Conservation (phyloP, 2,797 vertebrate species). For the Aplochiton taeniatus region DNA sequence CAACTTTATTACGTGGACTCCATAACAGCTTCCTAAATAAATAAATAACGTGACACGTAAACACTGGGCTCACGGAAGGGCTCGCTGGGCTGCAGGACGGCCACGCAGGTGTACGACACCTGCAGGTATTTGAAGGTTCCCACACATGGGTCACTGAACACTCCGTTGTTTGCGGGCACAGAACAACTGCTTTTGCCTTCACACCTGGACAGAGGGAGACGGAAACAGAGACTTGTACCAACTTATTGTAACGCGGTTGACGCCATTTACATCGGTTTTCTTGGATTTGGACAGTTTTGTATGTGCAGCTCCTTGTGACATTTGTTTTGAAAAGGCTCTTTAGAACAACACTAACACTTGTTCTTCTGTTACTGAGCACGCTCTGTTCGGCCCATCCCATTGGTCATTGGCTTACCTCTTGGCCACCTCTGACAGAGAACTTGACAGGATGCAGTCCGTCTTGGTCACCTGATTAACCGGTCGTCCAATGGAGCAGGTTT, state of each 20-base stretch:
- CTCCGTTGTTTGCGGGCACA: slow-evolving; percentile 3
- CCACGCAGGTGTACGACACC: slow-evolving; percentile 7
- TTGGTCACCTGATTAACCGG: neutral
- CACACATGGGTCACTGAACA: slow-evolving; percentile 26
- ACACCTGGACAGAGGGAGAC: slow-evolving; percentile 16
- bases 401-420: slow-evolving; percentile 8
- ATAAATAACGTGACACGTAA: too few species aligned
- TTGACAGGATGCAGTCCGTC: slow-evolving; percentile 5
- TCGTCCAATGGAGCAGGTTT: slow-evolving; percentile 19
- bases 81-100: slow-evolving; percentile 1
- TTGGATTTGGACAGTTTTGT: too few species aligned
- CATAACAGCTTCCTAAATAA: too few species aligned
- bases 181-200: slow-evolving; percentile 8
- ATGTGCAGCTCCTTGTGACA: too few species aligned
- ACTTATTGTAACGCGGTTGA: too few species aligned
- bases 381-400: too few species aligned
- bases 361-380: too few species aligned
- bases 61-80: too few species aligned
- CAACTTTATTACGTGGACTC: too few species aligned
- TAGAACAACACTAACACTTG: too few species aligned
- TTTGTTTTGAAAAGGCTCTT: too few species aligned
- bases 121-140: slow-evolving; percentile 30
- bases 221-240: neutral
- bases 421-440: neutral
- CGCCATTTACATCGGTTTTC: too few species aligned